Conservation (phyloP, 2,888 invertebrate genomes). For the Calameuta filiformis region DNA sequence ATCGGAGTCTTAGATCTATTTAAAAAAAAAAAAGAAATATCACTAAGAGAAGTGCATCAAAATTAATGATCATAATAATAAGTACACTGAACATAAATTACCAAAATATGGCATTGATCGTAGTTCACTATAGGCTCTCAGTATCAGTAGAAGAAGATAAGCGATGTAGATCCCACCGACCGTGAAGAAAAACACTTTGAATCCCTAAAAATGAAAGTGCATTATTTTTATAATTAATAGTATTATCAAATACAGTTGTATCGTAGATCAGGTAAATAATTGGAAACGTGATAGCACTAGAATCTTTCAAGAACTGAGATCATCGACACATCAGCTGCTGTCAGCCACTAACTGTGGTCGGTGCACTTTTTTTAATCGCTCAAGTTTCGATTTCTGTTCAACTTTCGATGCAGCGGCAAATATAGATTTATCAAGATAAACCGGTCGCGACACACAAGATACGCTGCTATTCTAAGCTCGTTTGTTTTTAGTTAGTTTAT, state of each 20-base stretch:
- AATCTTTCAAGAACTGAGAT: neutral
- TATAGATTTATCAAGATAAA: slow-evolving; percentile 20
- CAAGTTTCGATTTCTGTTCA: slow-evolving; percentile 31
- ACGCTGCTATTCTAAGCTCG: slow-evolving; percentile 5
- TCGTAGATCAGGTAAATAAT: neutral
- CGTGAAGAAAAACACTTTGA: slow-evolving; percentile 91
- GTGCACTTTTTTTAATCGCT: slow-evolving; percentile 20
- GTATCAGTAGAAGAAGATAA: slow-evolving; percentile 84
- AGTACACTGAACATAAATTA: slow-evolving; percentile 66
- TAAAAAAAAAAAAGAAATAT: slow-evolving; percentile 2
- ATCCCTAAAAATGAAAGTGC: slow-evolving; percentile 73
- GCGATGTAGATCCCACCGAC: slow-evolving; percentile 86
- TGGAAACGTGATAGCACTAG: neutral
- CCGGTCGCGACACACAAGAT: slow-evolving; percentile 10
- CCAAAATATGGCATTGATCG: slow-evolving; percentile 98
- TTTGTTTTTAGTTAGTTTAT: slow-evolving; percentile 10
- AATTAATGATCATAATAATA: neutral
- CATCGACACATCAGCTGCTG: neutral
- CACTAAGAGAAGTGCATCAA: neutral
- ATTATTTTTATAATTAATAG: neutral
- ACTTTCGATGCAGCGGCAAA: slow-evolving; percentile 33
- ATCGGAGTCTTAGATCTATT: slow-evolving; percentile 90
- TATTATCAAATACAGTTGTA: neutral
- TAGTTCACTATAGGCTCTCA: slow-evolving; percentile 93
- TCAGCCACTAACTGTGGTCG: slow-evolving; percentile 8